Conservation (phyloP, 2,888 invertebrate genomes). For the Tachystola acroxantha region DNA sequence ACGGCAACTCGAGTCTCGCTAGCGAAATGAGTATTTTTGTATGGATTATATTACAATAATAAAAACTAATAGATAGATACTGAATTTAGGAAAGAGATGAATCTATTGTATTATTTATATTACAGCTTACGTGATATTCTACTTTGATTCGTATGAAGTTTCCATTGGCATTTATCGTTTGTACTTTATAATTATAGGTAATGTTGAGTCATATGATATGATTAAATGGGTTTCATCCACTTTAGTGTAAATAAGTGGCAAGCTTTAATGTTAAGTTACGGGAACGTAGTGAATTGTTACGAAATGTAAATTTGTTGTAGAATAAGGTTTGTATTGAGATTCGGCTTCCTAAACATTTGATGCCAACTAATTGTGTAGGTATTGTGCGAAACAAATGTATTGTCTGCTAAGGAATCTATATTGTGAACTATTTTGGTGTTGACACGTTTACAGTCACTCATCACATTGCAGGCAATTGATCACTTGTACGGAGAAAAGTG, state of each 20-base stretch:
- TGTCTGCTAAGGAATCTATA: conserved; percentile 13
- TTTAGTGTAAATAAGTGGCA: conserved; percentile 45
- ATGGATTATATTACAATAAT: conserved; percentile 19
- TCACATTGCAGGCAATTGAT: background rate
- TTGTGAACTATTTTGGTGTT: conserved; percentile 14
- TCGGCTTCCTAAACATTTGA: conserved; percentile 47
- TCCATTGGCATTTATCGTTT: conserved; percentile 54
- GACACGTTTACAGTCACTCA: conserved; percentile 1
- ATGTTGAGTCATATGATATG: conserved; percentile 23
- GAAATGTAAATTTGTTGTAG: conserved; percentile 65
- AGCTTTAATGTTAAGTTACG: conserved; percentile 67
- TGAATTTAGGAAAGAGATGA: background rate
- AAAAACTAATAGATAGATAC: conserved; percentile 5
- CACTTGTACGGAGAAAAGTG: no score
- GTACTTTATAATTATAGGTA: conserved; percentile 20
- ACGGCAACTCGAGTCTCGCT: conserved; percentile 15
- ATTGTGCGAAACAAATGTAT: conserved; percentile 17
- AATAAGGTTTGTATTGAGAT: conserved; percentile 41
- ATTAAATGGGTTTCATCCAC: conserved; percentile 23
- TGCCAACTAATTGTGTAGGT: conserved; percentile 35
- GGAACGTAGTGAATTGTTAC: conserved; percentile 61
- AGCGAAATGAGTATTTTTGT: conserved; percentile 34
- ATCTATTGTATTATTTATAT: conserved; percentile 1
- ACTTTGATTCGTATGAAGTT: conserved; percentile 31
- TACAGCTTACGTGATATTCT: conserved; percentile 32